These are phyloP conservation scores for Peromyscus melanophrys DNA, from an alignment of 2,797 vertebrate genomes.

Conservation along the genomic window DNA sequence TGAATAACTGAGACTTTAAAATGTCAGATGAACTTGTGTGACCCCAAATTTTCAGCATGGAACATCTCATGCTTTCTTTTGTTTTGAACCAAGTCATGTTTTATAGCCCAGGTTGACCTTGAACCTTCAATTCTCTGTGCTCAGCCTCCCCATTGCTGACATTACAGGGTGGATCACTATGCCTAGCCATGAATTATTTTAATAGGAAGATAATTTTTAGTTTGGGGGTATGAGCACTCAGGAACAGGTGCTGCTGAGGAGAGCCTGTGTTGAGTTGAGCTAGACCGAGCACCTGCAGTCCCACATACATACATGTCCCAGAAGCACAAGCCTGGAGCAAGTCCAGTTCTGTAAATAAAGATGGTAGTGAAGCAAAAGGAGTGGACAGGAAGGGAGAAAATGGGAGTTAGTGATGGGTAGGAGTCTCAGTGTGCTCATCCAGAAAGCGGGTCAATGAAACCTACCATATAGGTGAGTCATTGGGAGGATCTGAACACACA, in stretches of 20 bases:
- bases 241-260: fast-evolving
- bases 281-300: fast-evolving
- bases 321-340: fast-evolving
- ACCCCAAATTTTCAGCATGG: not conserved
- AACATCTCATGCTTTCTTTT: not conserved
- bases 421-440: fast-evolving
- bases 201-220: not conserved
- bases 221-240: not conserved
- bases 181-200: not conserved
- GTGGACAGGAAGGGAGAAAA: not conserved
- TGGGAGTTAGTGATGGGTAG: fast-evolving
- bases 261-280: fast-evolving
- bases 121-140: not conserved
- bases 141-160: not conserved
- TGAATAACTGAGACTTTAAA: not conserved
- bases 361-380: fast-evolving
- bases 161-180: not conserved
- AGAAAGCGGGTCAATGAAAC: not conserved
- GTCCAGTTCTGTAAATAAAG: not conserved
- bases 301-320: fast-evolving
- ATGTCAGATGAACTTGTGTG: not conserved
- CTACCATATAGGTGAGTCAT: not conserved
- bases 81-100: not conserved
- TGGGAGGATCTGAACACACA: not conserved
- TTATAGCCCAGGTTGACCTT: not conserved